Base-by-base conservation (phyloP, 2,797 vertebrate genomes). In the Gymnothorax javanicus region DNA sequence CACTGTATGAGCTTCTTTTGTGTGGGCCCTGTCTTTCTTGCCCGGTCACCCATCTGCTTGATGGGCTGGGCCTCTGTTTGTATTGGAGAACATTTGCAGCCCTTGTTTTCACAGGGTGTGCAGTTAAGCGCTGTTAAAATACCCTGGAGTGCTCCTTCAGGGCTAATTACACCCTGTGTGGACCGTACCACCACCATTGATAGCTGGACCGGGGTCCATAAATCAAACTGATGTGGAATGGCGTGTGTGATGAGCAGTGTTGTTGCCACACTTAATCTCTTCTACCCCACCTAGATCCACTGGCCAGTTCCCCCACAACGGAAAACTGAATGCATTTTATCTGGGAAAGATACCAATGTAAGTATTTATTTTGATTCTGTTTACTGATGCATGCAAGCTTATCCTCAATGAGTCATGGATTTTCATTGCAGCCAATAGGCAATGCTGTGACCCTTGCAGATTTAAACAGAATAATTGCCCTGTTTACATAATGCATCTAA, bases 271-370 rank as follows among this genome's bases (percentile, higher is more conserved):
- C 91, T 92, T 91, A 90, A 84, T 91, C 33, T 64, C 79, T 83
- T 77, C 75, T 90, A 62, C 15, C 90, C 3, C 88, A 43, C 87
- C 86, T 94, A 99, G 98, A 98, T 99, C 93, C 98, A 99, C 89
- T 99, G 98, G 98, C 98, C 98, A 0, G 98, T 98, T 0, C 97
- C 98, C 33, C 96, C 97, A 86, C 97, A 98, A 91, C 97, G 98
- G 93, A 97, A 97, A 2, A 98, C 97, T 64, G 98, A 99, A 90
- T 99, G 98, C 71, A 95, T 99, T 86, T 95, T 99, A 88, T 98
- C 97, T 0, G 98, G 98, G 93, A 99, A 99, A 93, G 98, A 99
- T 86, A 97, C 96, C 93, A 98, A 98, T 0, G 98, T 99, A 95
- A 98, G 98, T 97, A 91, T 1, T 0, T 82, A n/a, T 60, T 20